Evolutionary conservation across 2,797 vertebrate species (phyloP).

Genomic region (Coregonus sp.): DNA sequence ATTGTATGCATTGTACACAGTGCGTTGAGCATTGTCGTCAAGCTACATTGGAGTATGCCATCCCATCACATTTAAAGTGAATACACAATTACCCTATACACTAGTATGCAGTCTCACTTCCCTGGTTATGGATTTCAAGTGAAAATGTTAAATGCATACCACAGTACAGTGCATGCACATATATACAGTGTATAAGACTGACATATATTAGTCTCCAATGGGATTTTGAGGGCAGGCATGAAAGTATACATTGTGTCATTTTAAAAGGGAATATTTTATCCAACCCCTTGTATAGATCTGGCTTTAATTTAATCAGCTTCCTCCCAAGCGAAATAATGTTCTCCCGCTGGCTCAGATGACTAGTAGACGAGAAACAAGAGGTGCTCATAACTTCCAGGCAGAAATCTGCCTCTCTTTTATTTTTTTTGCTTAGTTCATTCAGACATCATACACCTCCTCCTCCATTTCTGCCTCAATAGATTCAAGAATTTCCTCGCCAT

Average conservation of each 20-base stretch:
- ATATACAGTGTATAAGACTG: neutral
- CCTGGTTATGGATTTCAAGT: slow-evolving; percentile 18
- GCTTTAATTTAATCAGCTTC: slow-evolving; percentile 39
- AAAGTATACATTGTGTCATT: neutral
- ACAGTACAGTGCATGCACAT: neutral
- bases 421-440: slow-evolving; percentile 24
- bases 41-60: neutral
- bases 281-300: slow-evolving; percentile 23
- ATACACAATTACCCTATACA: no score
- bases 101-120: neutral
- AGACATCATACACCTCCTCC: slow-evolving; percentile 31
- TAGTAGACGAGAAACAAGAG: neutral
- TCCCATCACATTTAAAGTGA: slow-evolving; percentile 19
- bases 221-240: neutral
- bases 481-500: slow-evolving; percentile 39
- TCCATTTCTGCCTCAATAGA: slow-evolving; percentile 44
- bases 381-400: slow-evolving; percentile 32
- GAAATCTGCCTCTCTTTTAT: slow-evolving; percentile 45
- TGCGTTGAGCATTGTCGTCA: neutral
- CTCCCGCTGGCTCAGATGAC: neutral
- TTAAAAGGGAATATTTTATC: slow-evolving; percentile 21
- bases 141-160: neutral
- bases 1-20: slow-evolving; percentile 23
- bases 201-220: slow-evolving; percentile 6
- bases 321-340: slow-evolving; percentile 47